Evolutionary conservation across 2,797 vertebrate species (phyloP).

Genomic region (Acestrorhynchus altus): DNA sequence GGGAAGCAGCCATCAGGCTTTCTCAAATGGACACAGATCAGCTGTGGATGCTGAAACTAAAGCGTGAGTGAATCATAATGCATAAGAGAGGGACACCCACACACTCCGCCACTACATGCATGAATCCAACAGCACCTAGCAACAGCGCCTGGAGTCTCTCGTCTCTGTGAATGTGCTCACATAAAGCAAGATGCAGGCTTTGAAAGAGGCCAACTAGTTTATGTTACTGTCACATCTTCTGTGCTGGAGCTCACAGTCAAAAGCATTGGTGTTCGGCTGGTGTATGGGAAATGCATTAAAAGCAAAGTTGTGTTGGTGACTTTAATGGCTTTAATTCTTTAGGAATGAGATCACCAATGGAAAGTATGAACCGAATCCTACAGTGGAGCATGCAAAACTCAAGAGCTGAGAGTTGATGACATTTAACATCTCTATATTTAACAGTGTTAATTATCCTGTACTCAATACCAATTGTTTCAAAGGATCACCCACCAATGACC

Average conservation of each 20-base stretch:
- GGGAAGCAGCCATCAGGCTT: constrained; percentile 10
- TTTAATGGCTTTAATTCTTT: not conserved
- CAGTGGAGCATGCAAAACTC: not conserved
- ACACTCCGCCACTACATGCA: constrained; percentile 21
- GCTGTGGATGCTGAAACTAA: constrained; percentile 11
- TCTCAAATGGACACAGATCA: constrained; percentile 29
- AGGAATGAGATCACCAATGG: not conserved
- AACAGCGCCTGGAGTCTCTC: constrained; percentile 26
- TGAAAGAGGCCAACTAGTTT: constrained; percentile 4
- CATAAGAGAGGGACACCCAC: constrained; percentile 38
- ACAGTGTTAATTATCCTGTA: no score
- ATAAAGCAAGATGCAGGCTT: constrained; percentile 13
- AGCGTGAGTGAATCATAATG: constrained; percentile 38
- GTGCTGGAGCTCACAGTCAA: not conserved
- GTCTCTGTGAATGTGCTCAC: constrained; percentile 7
- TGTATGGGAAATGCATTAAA: constrained; percentile 10
- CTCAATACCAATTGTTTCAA: no score
- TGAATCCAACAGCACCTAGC: constrained; percentile 34
- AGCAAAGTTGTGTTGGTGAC: not conserved
- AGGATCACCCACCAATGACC: no score
- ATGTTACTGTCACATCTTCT: not conserved
- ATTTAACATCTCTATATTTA: no score
- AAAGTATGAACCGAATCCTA: not conserved
- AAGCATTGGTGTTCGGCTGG: not conserved
- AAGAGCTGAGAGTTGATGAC: not conserved